A percentile compares a stretch with the other conserved stretches of the same genome.
Evolutionary conservation across 2,888 invertebrate genomes (phyloP).

Genomic region (Heteromyza rotundicornis): DNA sequence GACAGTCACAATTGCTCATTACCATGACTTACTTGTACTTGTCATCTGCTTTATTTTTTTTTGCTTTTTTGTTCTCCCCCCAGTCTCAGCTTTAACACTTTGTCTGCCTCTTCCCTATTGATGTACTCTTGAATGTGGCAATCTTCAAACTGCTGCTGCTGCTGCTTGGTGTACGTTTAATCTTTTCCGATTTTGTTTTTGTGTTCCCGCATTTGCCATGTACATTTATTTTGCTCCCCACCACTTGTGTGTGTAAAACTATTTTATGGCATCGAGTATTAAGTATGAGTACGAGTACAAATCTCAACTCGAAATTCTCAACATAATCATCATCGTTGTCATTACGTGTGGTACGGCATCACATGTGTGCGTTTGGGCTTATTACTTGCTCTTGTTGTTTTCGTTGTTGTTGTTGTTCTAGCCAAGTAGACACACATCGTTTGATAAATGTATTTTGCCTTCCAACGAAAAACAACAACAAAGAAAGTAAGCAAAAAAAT

Average conservation of each 20-base stretch:
- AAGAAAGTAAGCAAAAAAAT: neutral
- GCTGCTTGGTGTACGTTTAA: no score
- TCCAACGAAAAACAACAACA: neutral
- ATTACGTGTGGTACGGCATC: neutral
- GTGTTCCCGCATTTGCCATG: no score
- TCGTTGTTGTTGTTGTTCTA: neutral
- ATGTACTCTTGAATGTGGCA: neutral
- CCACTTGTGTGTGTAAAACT: neutral
- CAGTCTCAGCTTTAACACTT: no score
- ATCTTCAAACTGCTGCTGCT: neutral
- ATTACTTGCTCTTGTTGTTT: neutral
- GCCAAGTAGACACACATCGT: neutral
- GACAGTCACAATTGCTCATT: slow-evolving; percentile 16
- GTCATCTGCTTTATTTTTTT: no score
- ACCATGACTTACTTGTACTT: slow-evolving; percentile 22
- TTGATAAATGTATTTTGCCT: neutral
- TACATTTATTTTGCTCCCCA: no score
- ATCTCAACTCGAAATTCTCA: neutral
- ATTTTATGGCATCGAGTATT: no score
- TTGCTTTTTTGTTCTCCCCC: no score
- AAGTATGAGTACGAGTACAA: neutral
- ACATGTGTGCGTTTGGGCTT: neutral
- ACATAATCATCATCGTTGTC: neutral
- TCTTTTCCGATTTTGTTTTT: no score
- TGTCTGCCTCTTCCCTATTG: no score